These are phyloP conservation scores for Sebastes matsubarae DNA, from an alignment of 2,797 vertebrate species.

Conservation along the genomic window DNA sequence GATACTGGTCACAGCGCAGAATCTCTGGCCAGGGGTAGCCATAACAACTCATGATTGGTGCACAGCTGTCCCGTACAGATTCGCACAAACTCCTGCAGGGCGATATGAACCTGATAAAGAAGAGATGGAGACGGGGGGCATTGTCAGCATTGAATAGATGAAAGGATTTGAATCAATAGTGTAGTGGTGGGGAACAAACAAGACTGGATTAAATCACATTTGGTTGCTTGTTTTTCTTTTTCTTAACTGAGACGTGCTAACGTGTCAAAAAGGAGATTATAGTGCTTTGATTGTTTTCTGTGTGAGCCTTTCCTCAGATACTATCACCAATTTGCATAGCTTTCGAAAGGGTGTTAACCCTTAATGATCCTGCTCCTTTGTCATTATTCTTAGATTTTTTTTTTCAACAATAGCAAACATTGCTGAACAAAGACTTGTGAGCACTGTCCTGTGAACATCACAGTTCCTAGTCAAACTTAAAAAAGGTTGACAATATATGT, in stretches of 20 bases:
- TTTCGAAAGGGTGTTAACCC: conserved; percentile 13
- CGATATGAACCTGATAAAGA: conserved; percentile 83
- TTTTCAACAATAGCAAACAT: neutral
- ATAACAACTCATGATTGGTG: conserved; percentile 88
- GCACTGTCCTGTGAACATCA: neutral
- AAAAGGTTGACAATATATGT: neutral
- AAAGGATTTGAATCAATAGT: conserved; percentile 14
- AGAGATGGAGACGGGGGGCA: conserved; percentile 50
- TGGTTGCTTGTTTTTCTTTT: conserved; percentile 10
- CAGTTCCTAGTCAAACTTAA: neutral
- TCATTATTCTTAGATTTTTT: neutral
- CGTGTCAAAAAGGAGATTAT: conserved; percentile 21
- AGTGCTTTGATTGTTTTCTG: conserved; percentile 36
- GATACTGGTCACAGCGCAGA: conserved; percentile 86
- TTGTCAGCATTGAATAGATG: conserved; percentile 1
- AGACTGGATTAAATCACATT: conserved; percentile 29
- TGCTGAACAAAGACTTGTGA: neutral
- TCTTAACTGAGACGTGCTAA: conserved; percentile 21
- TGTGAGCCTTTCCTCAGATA: conserved; percentile 30
- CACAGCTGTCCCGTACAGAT: conserved; percentile 86
- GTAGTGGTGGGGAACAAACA: conserved; percentile 14
- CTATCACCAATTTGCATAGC: conserved; percentile 36
- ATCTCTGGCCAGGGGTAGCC: conserved; percentile 90
- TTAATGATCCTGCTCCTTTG: neutral
- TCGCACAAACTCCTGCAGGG: conserved; percentile 87